Percentiles rank a stretch among this genome's conserved stretches.
Evolutionary conservation across 2,113 vertebrate species (phyloP).

Genomic region (Phylloscopus trochilus): DNA sequence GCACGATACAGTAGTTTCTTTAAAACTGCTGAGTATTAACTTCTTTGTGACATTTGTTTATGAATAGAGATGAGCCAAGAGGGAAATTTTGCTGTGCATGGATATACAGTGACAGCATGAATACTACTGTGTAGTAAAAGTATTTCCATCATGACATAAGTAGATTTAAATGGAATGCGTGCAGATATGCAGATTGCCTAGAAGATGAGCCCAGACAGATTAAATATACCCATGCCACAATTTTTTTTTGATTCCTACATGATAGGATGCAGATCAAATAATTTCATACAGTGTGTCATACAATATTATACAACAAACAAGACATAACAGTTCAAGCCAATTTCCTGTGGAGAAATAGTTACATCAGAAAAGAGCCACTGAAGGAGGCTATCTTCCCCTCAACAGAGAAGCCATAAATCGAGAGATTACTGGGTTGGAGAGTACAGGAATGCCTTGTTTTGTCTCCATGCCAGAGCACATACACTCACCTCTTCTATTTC

Average conservation of each 20-base stretch:
- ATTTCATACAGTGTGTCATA: background rate
- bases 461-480: background rate
- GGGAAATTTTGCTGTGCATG: background rate
- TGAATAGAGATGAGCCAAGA: background rate
- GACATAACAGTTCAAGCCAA: background rate
- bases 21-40: background rate
- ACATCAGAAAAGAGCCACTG: background rate
- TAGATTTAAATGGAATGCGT: background rate
- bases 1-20: background rate
- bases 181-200: background rate
- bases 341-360: background rate
- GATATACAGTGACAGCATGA: background rate
- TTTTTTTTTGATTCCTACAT: background rate
- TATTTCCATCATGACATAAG: background rate
- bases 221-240: background rate
- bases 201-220: background rate
- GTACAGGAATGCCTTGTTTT: background rate
- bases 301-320: background rate
- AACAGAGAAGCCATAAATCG: background rate
- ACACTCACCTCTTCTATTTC: background rate
- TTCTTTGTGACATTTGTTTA: background rate
- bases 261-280: background rate
- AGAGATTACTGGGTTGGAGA: background rate
- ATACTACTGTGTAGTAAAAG: background rate
- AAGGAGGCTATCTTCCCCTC: background rate